Evolutionary conservation across 1,140 invertebrate species (phyloP), one percentile per base, ranked within the genome.

Genomic region (Ericerus pela): DNA sequence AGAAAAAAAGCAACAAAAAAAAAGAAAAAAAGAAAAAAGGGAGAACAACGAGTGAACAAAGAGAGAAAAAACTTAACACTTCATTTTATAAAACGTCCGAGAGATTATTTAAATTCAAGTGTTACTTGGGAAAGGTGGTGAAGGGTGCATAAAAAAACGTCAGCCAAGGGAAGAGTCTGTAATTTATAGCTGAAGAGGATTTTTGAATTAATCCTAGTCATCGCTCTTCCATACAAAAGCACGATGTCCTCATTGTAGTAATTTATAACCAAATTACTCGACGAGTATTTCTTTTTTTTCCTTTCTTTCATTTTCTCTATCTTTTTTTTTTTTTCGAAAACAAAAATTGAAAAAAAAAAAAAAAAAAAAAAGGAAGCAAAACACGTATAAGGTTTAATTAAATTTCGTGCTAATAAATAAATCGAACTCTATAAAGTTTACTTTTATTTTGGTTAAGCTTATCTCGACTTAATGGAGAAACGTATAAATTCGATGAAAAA

Each of bases 161-260:
- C 41, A 47, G 41, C 41, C 20, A n/a, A 16, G 20, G 41, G 41
- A 47, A 47, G 41, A 47, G 41, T 47, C n/a, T n/a, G 41, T 47
- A 47, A 47, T 47, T 47, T 47, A 47, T 47, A 47, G 41, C 41
- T 18, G 26, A 47, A 47, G 41, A 47, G 41, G 41, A 47, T 47
- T n/a, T n/a, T 47, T 47, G 41, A 47, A 47, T 47, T 47, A 47
- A 47, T 47, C 41, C 41, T 47, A 47, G 41, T 47, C 41, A n/a
- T 47, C 41, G 41, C 41, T 47, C 41, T 47, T 47, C 26, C 26
- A 47, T 47, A 47, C 41, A 24, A 16, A 16, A 8, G 10, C 41
- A 24, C 26, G 16, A 47, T 47, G 41, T 24, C 20, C 41, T 24
- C 41, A n/a, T 24, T 24, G 41, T 47, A 14, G 41, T 47, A 47